Evolutionary conservation across 2,113 vertebrate species (phyloP).

Genomic region (Carassius auratus): DNA sequence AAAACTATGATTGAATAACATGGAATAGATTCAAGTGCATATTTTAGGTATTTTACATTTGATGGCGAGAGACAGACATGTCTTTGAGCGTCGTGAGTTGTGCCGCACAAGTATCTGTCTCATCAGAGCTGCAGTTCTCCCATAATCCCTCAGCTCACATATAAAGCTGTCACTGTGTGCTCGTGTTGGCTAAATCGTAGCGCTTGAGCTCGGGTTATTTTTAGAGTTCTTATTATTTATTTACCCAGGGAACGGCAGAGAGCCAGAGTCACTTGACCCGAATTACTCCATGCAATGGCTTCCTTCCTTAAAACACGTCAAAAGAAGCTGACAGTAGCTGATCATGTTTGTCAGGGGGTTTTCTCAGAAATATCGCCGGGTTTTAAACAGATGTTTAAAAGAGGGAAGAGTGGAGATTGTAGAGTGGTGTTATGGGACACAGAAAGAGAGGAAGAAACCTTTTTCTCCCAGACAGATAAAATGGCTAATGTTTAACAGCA

Average conservation of each 20-base stretch:
- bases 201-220: slow-evolving; percentile 47
- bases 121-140: neutral
- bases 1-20: neutral
- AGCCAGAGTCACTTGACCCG: slow-evolving; percentile 50
- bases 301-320: slow-evolving; percentile 8
- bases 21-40: neutral
- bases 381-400: slow-evolving; percentile 10
- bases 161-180: slow-evolving; percentile 25
- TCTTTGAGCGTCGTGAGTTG: neutral
- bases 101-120: neutral
- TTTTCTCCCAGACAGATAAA: neutral
- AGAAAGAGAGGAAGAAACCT: neutral
- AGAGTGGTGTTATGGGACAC: neutral
- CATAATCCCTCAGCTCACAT: slow-evolving; percentile 27
- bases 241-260: slow-evolving; percentile 33
- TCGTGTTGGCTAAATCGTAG: slow-evolving; percentile 19
- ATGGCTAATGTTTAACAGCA: neutral
- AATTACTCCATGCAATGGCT: slow-evolving; percentile 34
- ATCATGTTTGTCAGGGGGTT: neutral
- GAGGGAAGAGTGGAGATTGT: neutral
- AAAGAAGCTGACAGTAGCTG: slow-evolving; percentile 11
- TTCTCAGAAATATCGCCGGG: neutral
- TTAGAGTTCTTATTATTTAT: slow-evolving; percentile 51
- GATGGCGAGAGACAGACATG: neutral
- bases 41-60: neutral